Evolutionary conservation across 2,797 vertebrate genomes (phyloP), one percentile per base, ranked within the genome.

Genomic region (Pteronotus mesoamericanus): DNA sequence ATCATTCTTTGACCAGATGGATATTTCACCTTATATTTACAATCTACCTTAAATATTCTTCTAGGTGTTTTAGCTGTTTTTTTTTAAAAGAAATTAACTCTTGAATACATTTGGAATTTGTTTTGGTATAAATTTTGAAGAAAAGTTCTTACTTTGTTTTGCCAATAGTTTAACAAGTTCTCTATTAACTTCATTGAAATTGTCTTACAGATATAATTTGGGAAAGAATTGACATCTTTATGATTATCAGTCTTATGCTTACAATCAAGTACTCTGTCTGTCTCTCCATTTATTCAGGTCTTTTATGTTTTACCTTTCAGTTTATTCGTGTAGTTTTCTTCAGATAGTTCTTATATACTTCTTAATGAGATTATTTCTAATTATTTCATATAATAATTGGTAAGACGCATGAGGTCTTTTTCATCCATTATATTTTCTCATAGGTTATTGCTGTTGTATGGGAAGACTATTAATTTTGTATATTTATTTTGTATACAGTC

Each of bases 401-500:
- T 82, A 83, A 83, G 44, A 26, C 89, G 82, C 89, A 87, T 87
- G n/a, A 46, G 19, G 15, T 89, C 39, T 77, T 85, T 83, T 53
- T 12, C 22, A 24, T 26, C 34, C 44, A 86, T 71, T 92, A 15
- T 22, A 66, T 93, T 94, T 91, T 91, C 48, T 96, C 39, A 86
- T 53, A 71, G 15, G 55, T 86, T 83, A 68, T 84, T 94, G 44
- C 61, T 89, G 19, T 95, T 92, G 86, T 46, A 78, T 84, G 89
- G 83, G 59, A 85, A 94, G 82, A 42, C 15, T 94, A 78, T 72
- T 96, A 94, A 89, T 71, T 95, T 94, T 92, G 66, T 72, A 80
- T 79, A 74, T 72, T 96, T 96, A 89, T 71, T 95, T 94, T 92
- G 66, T 72, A 80, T 79, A 74, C 4, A 80, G 75, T 26, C 32